Conservation (phyloP, 1,140 invertebrate genomes). For the Drosophila dunni region DNA sequence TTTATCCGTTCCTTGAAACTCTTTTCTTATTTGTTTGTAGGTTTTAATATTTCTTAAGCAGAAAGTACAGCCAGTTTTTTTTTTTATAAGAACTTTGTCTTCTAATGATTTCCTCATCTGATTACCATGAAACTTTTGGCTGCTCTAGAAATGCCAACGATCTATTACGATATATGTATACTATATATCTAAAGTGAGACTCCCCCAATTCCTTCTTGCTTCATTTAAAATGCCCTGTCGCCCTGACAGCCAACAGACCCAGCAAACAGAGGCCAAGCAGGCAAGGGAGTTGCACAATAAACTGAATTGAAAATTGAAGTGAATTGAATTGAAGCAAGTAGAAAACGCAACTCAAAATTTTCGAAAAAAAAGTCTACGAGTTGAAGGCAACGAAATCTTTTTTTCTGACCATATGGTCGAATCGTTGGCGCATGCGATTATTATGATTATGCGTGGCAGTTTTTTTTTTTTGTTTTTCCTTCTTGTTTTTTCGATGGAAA, state of each 20-base stretch:
- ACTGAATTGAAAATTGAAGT: constrained; percentile 9
- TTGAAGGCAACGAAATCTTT: constrained; percentile 30
- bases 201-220: not conserved
- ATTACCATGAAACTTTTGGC: not conserved
- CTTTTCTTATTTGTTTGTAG: not conserved
- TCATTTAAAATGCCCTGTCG: constrained; percentile 29
- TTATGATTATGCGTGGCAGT: constrained; percentile 65
- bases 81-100: too few relatives aligned
- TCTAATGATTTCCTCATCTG: not conserved
- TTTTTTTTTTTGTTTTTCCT: constrained; percentile 5
- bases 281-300: constrained; percentile 37
- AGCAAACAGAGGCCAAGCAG: not conserved
- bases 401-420: constrained; percentile 65
- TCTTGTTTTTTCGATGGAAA: constrained; percentile 45
- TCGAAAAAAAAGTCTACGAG: constrained; percentile 39
- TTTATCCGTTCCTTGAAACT: not conserved
- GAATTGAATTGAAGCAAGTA: constrained; percentile 16
- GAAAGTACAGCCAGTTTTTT: too few relatives aligned
- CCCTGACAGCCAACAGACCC: constrained; percentile 22
- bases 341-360: constrained; percentile 40
- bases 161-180: not conserved
- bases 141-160: not conserved
- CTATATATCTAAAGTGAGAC: constrained; percentile 1
- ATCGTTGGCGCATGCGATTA: constrained; percentile 70
- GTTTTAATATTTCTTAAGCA: too few relatives aligned